Evolutionary conservation across 2,797 vertebrate genomes (phyloP).

Genomic region (Sebastiscus tertius): DNA sequence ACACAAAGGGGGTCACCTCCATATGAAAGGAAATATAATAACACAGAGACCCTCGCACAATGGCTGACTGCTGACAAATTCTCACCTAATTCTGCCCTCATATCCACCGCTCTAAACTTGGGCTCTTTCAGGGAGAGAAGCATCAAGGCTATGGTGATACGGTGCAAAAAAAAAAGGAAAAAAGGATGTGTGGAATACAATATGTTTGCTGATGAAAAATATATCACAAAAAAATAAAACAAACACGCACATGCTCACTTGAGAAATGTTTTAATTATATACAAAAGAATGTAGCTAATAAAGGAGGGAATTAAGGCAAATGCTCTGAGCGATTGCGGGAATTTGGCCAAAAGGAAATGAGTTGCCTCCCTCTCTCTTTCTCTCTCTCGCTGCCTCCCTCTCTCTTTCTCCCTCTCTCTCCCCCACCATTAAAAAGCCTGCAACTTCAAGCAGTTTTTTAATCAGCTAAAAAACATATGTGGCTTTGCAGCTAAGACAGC

Average conservation of each 20-base stretch:
- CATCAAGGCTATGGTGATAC: conserved; percentile 56
- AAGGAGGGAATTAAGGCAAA: conserved; percentile 92
- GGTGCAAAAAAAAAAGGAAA: not conserved
- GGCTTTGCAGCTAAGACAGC: conserved; percentile 99
- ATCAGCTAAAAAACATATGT: conserved; percentile 99
- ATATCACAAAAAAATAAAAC: conserved; percentile 72
- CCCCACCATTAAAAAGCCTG: conserved; percentile 89
- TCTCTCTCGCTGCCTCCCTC: conserved; percentile 53
- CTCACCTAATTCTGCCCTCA: conserved; percentile 75
- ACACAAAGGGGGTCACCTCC: conserved; percentile 85
- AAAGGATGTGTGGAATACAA: conserved; percentile 53
- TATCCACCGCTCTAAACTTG: conserved; percentile 62
- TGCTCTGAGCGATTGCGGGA: conserved; percentile 90
- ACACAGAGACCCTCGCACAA: conserved; percentile 75
- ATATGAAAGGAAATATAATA: conserved; percentile 82
- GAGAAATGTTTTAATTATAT: conserved; percentile 89
- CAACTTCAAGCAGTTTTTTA: conserved; percentile 99
- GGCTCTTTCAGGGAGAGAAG: conserved; percentile 53
- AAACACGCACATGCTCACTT: conserved; percentile 78
- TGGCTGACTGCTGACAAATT: conserved; percentile 79
- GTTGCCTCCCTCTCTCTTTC: conserved; percentile 77
- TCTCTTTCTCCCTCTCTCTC: conserved; percentile 35
- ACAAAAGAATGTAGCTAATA: conserved; percentile 86
- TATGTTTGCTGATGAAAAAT: conserved; percentile 69
- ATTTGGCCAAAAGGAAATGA: conserved; percentile 95